Conservation (phyloP, 2,113 vertebrate genomes). For the Cnemophilus loriae region DNA sequence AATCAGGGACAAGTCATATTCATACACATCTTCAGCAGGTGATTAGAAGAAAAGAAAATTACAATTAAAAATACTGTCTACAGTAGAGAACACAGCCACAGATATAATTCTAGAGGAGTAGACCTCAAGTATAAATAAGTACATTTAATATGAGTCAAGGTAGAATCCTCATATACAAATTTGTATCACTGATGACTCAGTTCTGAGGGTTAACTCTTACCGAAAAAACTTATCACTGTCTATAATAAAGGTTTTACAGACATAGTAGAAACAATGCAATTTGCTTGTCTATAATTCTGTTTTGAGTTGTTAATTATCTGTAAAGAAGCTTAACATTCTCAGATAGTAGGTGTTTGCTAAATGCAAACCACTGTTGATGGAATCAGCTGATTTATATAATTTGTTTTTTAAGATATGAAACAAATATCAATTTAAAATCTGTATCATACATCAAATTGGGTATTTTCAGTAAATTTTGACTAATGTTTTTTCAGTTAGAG, state of each 20-base stretch:
- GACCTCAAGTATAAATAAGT: neutral
- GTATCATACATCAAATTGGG: neutral
- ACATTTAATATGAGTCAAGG: neutral
- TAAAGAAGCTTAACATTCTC: neutral
- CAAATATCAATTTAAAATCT: neutral
- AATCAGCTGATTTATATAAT: neutral
- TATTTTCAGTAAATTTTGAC: conserved; percentile 9
- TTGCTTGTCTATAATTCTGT: neutral
- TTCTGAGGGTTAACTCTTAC: neutral
- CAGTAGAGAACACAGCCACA: neutral
- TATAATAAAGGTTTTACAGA: neutral
- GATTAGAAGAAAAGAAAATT: neutral
- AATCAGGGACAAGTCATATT: neutral
- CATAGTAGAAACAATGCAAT: neutral
- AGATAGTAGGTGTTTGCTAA: neutral
- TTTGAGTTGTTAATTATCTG: neutral
- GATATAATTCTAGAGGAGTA: neutral
- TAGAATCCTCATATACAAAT: neutral
- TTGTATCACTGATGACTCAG: neutral
- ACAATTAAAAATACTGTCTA: neutral
- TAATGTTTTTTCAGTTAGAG: conserved; percentile 10
- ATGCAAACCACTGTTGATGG: neutral
- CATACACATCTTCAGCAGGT: neutral
- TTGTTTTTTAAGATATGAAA: neutral
- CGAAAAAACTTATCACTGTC: neutral